These are phyloP conservation scores for Pristiophorus japonicus DNA, from an alignment of 2,113 vertebrate genomes.

Conservation along the genomic window DNA sequence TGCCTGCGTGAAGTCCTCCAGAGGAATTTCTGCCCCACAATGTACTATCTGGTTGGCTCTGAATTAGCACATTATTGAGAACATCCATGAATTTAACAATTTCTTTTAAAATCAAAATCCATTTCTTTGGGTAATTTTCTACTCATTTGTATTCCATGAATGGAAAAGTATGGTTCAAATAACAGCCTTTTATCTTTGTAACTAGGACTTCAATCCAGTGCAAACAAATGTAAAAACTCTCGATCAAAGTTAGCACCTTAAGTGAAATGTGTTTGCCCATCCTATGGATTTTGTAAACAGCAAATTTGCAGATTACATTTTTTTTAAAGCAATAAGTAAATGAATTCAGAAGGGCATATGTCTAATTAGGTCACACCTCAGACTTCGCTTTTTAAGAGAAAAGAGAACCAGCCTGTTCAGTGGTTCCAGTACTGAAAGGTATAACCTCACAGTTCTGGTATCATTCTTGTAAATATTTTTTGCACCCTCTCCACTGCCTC, in stretches of 20 bases:
- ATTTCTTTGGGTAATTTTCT: background rate
- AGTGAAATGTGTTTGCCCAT: background rate
- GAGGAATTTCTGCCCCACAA: no score
- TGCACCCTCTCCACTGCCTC: no score
- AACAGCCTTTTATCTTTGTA: background rate
- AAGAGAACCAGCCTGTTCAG: no score
- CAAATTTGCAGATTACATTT: background rate
- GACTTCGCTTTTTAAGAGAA: no score
- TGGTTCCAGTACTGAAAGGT: no score
- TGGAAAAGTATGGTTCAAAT: background rate
- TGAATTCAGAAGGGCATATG: background rate
- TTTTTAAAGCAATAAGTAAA: background rate
- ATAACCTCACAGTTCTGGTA: no score
- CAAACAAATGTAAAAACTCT: background rate
- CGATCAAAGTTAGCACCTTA: background rate
- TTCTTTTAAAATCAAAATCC: background rate
- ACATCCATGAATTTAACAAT: background rate
- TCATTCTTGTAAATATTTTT: no score
- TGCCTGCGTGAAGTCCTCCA: no score
- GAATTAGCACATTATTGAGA: background rate
- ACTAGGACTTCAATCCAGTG: background rate
- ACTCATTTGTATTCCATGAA: background rate
- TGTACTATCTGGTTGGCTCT: background rate
- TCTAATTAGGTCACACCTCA: no score
- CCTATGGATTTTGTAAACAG: background rate